A percentile compares a stretch with the other conserved stretches of the same genome.
Conservation (phyloP, 2,888 invertebrate genomes). For the Brachyptera risi region DNA sequence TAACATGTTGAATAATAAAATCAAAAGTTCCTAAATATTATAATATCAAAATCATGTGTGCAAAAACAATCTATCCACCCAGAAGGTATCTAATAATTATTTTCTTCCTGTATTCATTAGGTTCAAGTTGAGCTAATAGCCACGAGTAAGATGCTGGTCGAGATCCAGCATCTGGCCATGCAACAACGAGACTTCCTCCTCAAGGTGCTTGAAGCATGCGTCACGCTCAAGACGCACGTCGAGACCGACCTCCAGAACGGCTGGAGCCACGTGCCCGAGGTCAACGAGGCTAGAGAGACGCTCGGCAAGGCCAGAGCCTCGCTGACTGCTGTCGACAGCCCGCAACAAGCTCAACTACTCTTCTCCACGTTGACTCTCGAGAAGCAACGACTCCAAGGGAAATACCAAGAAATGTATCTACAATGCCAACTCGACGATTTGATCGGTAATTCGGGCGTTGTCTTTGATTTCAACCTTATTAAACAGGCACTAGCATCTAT, state of each 20-base stretch:
- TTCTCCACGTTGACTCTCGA: conserved; percentile 59
- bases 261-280: conserved; percentile 58
- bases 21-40: no score
- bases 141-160: conserved; percentile 64
- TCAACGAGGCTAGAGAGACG: conserved; percentile 61
- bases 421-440: conserved; percentile 68
- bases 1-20: no score
- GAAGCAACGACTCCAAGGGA: conserved; percentile 61
- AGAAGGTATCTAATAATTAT: no score
- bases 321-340: conserved; percentile 55
- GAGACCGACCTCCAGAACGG: conserved; percentile 69
- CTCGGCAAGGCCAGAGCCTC: conserved; percentile 58
- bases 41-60: no score
- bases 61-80: no score
- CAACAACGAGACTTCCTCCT: conserved; percentile 68
- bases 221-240: conserved; percentile 68
- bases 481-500: conserved; percentile 63
- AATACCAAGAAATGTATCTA: conserved; percentile 66
- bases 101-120: conserved; percentile 37
- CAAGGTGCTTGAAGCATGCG: conserved; percentile 69
- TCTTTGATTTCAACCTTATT: conserved; percentile 63
- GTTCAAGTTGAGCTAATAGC: conserved; percentile 61
- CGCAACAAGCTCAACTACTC: conserved; percentile 58
- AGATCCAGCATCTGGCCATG: conserved; percentile 64
- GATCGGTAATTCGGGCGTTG: conserved; percentile 60